Base-by-base conservation (phyloP, 2,113 vertebrate genomes). In the Thinocorus orbignyianus region DNA sequence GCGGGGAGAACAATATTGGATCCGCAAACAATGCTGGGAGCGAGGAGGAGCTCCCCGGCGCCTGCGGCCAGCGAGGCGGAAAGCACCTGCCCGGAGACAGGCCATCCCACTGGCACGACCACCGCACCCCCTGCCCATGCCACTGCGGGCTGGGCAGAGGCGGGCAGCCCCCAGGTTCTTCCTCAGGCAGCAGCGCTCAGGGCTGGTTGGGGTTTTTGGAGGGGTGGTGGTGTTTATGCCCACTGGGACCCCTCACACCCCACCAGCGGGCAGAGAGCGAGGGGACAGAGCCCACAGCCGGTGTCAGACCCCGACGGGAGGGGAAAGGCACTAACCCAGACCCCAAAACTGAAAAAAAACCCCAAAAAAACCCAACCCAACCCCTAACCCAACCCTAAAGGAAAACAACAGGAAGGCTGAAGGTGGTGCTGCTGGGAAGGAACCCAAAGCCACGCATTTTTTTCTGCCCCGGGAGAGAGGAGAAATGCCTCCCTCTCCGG, bases 1-100 rank as follows among this genome's bases (percentile, higher is more conserved):
- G 41, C 62, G 10, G 28, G 62, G 49, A 81, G 31, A 92, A 91
- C 85, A 79, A 80, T 51, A 77, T 46, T 5, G 2, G 72, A 41
- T 77, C 64, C 0, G 15, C 92, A 93, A 96, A 97, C 94, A 97
- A 94, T 78, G 91, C 82, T 49, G 86, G 71, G 86, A 96, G 58
- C 7, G 2, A 15, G 72, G 39, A 78, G 81, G 86, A 35, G 13
- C 42, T 88, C 35, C 80, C 86, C 1, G 3, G 48, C 42, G 54
- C 24, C 86, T 19, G 42, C 19, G 2, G 44, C 81, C 91, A 68
- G 86, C 2, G 5, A 90, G 81, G 88, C 41, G 20, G 84, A 95
- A 93, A 93, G 65, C 92, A 94, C 81, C 80, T 68, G 69, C 69
- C 65, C 6, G 2, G 31, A 70, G 55, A 55, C 65, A 35, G 6